Evolutionary conservation across 1,140 invertebrate genomes (phyloP), one percentile per base, ranked within the genome.

Genomic region (Tyrophagus putrescentiae): DNA sequence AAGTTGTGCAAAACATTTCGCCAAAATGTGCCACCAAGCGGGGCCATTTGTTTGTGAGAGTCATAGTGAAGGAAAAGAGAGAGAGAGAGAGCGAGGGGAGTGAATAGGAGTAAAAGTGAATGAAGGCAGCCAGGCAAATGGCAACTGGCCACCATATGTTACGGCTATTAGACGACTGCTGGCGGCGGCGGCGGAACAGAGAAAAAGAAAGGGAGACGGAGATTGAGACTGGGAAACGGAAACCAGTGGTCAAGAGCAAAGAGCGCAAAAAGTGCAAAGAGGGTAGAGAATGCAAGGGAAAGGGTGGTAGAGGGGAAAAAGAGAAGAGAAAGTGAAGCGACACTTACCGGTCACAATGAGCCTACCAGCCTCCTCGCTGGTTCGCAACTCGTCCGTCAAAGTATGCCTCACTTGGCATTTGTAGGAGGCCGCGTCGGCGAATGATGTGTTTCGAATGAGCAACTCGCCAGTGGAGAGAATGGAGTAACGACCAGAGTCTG

Each of bases 341-440:
- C 4, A 62, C 39, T 67, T 66, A 75, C 73, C 72, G 62, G 70
- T 71, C 31, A 72, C 68, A 50, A 66, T 65, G 25, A 72, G 65
- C 60, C 65, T 68, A 56, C 60, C 66, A 29, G 72, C 66, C 52
- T 67, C 54, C 16, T 64, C 56, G 64, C 72, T 74, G 11, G 63
- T 66, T 36, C 69, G 68, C 21, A 69, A 64, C 33, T 73, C 71
- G 5, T 66, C 66, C 0, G 74, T 75, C 11, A 76, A 67, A 16
- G 70, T 64, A 64, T 74, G 73, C 44, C 68, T 61, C 0, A 72
- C 72, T 48, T 70, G 66, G 61, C 75, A 76, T 6, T 68, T 67
- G 61, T 74, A 76, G 3, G 58, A 62, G 32, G 63, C 64, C 36
- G 63, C 60, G 45, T 68, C 67, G 1, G 58, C 39, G 45, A 65